Percentiles rank a stretch among this genome's conserved stretches.
Conservation (phyloP, 2,888 invertebrate species). For the Craniophora ligustri region DNA sequence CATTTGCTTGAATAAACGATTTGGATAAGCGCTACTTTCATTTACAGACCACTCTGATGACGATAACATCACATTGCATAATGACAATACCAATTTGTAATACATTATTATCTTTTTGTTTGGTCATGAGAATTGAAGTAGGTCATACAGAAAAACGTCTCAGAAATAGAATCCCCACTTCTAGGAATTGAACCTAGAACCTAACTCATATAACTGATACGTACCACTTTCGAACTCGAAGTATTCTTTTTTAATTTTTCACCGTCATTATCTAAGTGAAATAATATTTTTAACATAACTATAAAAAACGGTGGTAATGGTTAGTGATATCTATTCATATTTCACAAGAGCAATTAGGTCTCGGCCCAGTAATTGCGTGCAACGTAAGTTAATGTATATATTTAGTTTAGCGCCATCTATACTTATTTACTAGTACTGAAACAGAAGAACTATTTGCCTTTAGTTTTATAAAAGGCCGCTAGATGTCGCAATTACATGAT, state of each 20-base stretch:
- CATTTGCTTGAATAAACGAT: slow-evolving; percentile 89
- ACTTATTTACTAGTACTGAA: not conserved
- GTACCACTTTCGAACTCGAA: slow-evolving; percentile 2
- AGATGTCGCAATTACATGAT: too few relatives aligned
- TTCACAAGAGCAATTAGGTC: slow-evolving; percentile 1
- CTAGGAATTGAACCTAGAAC: slow-evolving; percentile 36
- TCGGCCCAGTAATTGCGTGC: not conserved
- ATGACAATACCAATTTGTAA: slow-evolving; percentile 43
- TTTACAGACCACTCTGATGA: slow-evolving; percentile 48
- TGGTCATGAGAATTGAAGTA: slow-evolving; percentile 39
- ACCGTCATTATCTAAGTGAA: too few relatives aligned
- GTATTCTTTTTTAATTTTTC: not conserved
- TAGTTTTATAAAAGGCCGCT: too few relatives aligned
- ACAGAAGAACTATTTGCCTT: slow-evolving; percentile 11
- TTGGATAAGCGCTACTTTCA: slow-evolving; percentile 82
- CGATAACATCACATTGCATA: slow-evolving; percentile 42
- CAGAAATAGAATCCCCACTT: slow-evolving; percentile 14
- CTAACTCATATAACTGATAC: not conserved
- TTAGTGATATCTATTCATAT: not conserved
- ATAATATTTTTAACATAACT: too few relatives aligned
- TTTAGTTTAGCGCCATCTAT: slow-evolving; percentile 23
- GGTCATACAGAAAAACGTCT: slow-evolving; percentile 37
- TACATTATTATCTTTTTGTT: slow-evolving; percentile 38
- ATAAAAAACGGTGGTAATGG: not conserved
- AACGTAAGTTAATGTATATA: not conserved